Evolutionary conservation across 2,797 vertebrate genomes (phyloP).

Genomic region (Salarias fasciatus): DNA sequence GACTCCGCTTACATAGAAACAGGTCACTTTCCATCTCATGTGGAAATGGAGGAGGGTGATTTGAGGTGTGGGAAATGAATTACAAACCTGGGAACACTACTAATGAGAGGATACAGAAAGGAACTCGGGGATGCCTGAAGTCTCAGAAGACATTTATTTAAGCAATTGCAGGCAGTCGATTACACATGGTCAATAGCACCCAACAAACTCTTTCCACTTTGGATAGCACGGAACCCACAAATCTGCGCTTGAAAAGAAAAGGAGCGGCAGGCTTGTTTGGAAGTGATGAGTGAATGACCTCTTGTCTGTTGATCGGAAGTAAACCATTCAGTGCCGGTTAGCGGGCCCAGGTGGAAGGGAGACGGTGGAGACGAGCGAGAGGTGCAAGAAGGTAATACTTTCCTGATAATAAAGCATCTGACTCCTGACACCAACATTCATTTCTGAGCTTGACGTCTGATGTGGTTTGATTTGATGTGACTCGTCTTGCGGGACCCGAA

Average conservation of each 20-base stretch:
- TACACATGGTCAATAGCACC: constrained; percentile 37
- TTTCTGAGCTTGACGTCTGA: constrained; percentile 62
- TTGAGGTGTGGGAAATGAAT: constrained; percentile 36
- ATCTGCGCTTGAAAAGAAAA: constrained; percentile 25
- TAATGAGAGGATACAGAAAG: constrained; percentile 37
- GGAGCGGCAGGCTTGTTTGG: constrained; percentile 25
- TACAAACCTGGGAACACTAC: constrained; percentile 24
- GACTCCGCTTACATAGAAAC: constrained; percentile 6
- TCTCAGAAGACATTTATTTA: constrained; percentile 51
- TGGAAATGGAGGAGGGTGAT: constrained; percentile 25
- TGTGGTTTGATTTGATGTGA: constrained; percentile 65
- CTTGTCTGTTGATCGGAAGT: constrained; percentile 40
- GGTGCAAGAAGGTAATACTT: constrained; percentile 60
- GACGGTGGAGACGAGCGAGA: constrained; percentile 14
- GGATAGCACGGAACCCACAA: constrained; percentile 19
- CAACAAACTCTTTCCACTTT: constrained; percentile 22
- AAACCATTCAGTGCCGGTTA: constrained; percentile 40
- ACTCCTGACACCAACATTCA: constrained; percentile 63
- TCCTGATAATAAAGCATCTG: constrained; percentile 63
- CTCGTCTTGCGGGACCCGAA: constrained; percentile 55
- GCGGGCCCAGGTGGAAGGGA: constrained; percentile 6
- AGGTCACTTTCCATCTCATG: constrained; percentile 11
- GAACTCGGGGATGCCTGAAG: constrained; percentile 30
- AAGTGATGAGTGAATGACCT: constrained; percentile 61
- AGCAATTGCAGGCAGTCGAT: constrained; percentile 32